These are phyloP conservation scores for Ciconia boyciana DNA, from an alignment of 2,113 vertebrate species.

Conservation along the genomic window DNA sequence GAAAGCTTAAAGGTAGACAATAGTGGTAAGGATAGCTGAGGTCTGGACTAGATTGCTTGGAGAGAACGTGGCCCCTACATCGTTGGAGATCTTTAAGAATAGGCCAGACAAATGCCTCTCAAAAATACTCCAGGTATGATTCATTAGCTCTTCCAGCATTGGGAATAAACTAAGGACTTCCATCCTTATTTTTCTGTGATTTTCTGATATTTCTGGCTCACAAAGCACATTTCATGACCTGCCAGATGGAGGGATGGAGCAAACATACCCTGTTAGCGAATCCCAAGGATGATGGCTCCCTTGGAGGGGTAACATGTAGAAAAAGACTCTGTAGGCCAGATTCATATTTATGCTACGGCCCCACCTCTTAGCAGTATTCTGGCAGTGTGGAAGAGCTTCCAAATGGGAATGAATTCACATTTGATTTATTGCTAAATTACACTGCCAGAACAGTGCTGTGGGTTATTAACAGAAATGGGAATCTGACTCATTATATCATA, in stretches of 20 bases:
- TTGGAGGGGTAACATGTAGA: background rate
- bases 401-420: background rate
- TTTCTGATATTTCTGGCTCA: conserved; percentile 18
- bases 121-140: conserved; percentile 6
- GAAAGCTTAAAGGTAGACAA: background rate
- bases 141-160: background rate
- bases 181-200: background rate
- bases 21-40: background rate
- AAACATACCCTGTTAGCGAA: background rate
- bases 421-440: conserved; percentile 11
- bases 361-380: background rate
- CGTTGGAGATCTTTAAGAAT: background rate
- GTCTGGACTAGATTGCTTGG: background rate
- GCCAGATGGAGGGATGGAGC: conserved; percentile 25
- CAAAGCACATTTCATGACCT: background rate
- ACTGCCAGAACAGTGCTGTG: conserved; percentile 49
- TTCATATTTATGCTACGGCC: background rate
- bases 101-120: background rate
- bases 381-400: background rate
- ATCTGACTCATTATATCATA: conserved; percentile 44
- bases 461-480: conserved; percentile 51
- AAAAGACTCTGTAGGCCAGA: background rate
- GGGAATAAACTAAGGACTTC: background rate
- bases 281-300: background rate
- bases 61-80: background rate